Evolutionary conservation across 1,140 invertebrate species (phyloP).

Genomic region (Drosophila lacertosa): DNA sequence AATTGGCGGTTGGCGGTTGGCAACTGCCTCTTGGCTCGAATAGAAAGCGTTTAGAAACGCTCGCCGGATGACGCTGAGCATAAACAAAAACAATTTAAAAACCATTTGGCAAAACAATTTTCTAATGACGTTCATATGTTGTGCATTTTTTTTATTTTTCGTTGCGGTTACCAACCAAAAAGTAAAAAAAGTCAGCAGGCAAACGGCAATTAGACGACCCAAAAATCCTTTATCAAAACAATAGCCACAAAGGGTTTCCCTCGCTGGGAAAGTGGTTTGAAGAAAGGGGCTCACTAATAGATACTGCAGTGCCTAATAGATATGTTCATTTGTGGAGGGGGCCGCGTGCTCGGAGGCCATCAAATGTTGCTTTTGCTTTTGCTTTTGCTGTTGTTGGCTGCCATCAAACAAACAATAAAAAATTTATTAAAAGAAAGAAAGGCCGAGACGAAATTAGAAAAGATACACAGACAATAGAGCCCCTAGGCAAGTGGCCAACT

Average conservation of each 20-base stretch:
- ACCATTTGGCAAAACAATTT: slow-evolving; percentile 82
- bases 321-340: slow-evolving; percentile 76
- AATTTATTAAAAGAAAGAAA: slow-evolving; percentile 79
- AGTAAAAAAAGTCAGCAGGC: slow-evolving; percentile 15
- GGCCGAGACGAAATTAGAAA: slow-evolving; percentile 64
- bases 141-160: slow-evolving; percentile 75
- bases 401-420: slow-evolving; percentile 81
- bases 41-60: slow-evolving; percentile 63
- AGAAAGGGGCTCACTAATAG: slow-evolving; percentile 69
- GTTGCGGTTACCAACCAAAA: slow-evolving; percentile 61
- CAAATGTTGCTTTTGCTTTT: slow-evolving; percentile 50
- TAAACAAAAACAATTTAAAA: slow-evolving; percentile 79
- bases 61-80: slow-evolving; percentile 55
- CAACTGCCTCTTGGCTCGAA: slow-evolving; percentile 20
- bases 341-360: slow-evolving; percentile 73
- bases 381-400: slow-evolving; percentile 34
- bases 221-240: slow-evolving; percentile 49
- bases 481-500: slow-evolving; percentile 73
- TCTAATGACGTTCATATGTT: slow-evolving; percentile 78
- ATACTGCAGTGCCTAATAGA: slow-evolving; percentile 62
- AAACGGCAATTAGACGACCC: slow-evolving; percentile 30
- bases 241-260: slow-evolving; percentile 52
- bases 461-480: slow-evolving; percentile 32
- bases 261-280: slow-evolving; percentile 24
- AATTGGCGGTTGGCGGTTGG: slow-evolving; percentile 14